Evolutionary conservation across 1,140 invertebrate genomes (phyloP).

Genomic region (Thalassaphorura encarpata): DNA sequence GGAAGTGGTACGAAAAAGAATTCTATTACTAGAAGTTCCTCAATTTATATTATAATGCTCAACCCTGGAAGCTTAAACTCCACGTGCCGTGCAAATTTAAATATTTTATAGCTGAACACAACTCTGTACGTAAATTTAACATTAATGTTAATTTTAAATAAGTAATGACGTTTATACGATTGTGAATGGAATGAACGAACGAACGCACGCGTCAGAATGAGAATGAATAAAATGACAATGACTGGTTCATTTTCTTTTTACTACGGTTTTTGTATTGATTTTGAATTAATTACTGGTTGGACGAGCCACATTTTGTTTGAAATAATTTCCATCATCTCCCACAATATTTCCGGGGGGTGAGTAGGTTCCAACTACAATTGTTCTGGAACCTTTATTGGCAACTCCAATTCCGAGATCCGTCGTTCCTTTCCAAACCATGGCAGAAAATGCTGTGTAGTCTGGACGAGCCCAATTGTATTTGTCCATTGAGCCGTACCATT

Average conservation of each 20-base stretch:
- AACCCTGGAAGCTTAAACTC: no score
- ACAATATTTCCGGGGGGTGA: conserved; percentile 7
- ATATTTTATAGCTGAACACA: no score
- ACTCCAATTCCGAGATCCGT: conserved; percentile 15
- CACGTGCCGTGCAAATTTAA: no score
- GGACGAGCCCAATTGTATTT: not conserved
- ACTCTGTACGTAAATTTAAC: no score
- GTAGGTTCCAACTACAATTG: conserved; percentile 11
- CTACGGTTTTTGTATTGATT: not conserved
- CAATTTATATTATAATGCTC: no score
- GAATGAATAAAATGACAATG: not conserved
- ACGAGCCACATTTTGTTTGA: conserved; percentile 17
- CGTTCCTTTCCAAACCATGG: conserved; percentile 15
- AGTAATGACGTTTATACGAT: no score
- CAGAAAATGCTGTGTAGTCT: not conserved
- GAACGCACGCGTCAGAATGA: no score
- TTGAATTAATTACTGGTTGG: not conserved
- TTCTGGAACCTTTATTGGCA: conserved; percentile 6
- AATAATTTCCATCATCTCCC: conserved; percentile 13
- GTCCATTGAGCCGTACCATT: not conserved
- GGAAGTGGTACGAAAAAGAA: conserved; percentile 49
- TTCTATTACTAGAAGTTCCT: conserved; percentile 53
- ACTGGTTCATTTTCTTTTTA: not conserved
- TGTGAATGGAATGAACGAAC: no score
- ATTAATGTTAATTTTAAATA: no score